Evolutionary conservation across 2,797 vertebrate species (phyloP).

Genomic region (Aerospiza tachiro): DNA sequence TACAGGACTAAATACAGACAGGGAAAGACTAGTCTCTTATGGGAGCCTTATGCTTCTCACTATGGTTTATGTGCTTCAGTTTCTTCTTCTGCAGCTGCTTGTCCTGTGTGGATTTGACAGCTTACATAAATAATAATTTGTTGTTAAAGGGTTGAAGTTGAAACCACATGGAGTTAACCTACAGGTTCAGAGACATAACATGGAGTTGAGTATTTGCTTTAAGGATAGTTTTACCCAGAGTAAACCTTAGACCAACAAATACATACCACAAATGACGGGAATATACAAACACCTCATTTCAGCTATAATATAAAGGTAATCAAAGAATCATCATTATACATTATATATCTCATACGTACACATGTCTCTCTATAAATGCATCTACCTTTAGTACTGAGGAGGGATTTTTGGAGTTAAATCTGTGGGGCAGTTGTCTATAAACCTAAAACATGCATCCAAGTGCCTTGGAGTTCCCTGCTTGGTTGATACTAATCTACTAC

Average conservation of each 20-base stretch:
- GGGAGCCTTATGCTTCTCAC: background rate
- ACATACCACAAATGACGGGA: background rate
- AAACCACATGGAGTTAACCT: slow-evolving; percentile 21
- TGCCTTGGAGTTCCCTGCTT: background rate
- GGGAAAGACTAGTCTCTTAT: background rate
- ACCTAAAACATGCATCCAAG: background rate
- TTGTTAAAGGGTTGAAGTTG: slow-evolving; percentile 44
- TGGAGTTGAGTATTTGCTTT: slow-evolving; percentile 15
- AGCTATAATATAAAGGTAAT: background rate
- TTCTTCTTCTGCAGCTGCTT: slow-evolving; percentile 14
- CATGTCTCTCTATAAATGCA: background rate
- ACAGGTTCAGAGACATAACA: background rate
- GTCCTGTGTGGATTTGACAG: slow-evolving; percentile 33
- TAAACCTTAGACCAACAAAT: slow-evolving; percentile 7
- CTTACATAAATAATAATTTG: slow-evolving; percentile 37
- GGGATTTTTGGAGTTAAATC: background rate
- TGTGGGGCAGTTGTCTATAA: background rate
- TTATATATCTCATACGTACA: background rate
- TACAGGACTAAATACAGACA: background rate
- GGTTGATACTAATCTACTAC: background rate
- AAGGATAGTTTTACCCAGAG: slow-evolving; percentile 25
- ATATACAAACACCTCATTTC: slow-evolving; percentile 16
- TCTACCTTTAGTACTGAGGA: background rate
- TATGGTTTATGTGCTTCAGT: background rate
- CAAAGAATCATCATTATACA: background rate